Base-by-base conservation (phyloP, 2,888 invertebrate genomes). In the Drosophila pseudotalamancana region DNA sequence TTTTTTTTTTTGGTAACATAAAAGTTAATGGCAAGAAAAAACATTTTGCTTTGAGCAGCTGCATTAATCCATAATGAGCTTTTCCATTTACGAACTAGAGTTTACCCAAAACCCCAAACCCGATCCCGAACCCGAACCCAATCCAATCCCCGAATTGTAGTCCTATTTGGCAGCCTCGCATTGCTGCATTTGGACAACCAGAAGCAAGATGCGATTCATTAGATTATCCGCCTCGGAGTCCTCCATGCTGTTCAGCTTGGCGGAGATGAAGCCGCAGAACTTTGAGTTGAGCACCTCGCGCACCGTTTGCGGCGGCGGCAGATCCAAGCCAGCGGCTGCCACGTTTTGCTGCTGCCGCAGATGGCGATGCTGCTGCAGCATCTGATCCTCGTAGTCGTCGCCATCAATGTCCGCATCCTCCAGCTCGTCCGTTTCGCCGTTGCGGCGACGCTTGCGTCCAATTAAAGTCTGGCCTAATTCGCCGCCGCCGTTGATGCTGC, bases 201-300 rank as follows among this genome's bases (percentile, higher is more conserved):
- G 66, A 75, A 90, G 76, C 19, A 90, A 78, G 31, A 90, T 90
- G 68, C 89, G 87, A 61, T 90, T 90, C 91, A 90, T 90, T 25
- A 90, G 84, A 80, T 90, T 90, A 40, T 90, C 90, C 25, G 90
- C 90, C 60, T 90, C 90, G 4, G 87, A 79, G 35, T 90, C 90
- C 48, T 90, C 90, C 91, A 90, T 84, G 63, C 91, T 90, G 39
- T 90, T 90, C 53, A 90, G 65, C 59, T 90, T 90, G 54, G 90
- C 90, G 55, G 90, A 89, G 25, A 90, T 90, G 64, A 90, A 90
- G 25, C 90, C 91, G 42, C 90, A 90, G 60, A 90, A 90, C 67
- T 90, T 90, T 0, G 90, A 90, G 60, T 90, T 90, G 43, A 90
- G 76, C 27, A 90, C 87, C 60, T 90, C 90, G 34, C 90, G 90